Conservation (phyloP, 2,797 vertebrate species). For the Circus cinereus region DNA sequence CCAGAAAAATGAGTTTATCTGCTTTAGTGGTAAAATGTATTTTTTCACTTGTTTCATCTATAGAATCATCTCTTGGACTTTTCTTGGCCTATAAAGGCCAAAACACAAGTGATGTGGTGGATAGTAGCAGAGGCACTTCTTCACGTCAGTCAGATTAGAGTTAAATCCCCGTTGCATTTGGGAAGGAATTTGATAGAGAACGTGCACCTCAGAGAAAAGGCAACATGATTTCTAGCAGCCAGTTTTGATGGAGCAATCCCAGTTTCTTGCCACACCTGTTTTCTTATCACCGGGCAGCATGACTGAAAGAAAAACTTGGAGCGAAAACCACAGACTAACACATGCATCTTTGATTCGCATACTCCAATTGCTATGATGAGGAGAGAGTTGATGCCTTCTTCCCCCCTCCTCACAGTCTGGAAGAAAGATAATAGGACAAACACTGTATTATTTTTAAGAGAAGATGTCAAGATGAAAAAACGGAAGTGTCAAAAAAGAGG, state of each 20-base stretch:
- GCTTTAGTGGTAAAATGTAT: background rate
- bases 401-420: background rate
- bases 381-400: background rate
- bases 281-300: background rate
- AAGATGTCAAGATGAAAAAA: conserved; percentile 77
- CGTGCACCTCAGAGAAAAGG: background rate
- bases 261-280: background rate
- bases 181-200: background rate
- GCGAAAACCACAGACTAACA: background rate
- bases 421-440: conserved; percentile 72
- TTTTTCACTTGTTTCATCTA: background rate
- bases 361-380: background rate
- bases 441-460: conserved; percentile 75
- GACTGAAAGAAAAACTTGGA: background rate
- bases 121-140: background rate
- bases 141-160: background rate
- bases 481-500: conserved; percentile 74
- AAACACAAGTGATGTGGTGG: background rate
- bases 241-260: background rate
- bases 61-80: conserved; percentile 4
- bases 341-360: conserved; percentile 2
- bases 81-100: conserved; percentile 5
- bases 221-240: background rate
- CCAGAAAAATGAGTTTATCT: background rate
- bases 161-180: background rate